Conservation (phyloP, 92 coral and sea anemone genomes). For the Isaurus tuberculatus region DNA sequence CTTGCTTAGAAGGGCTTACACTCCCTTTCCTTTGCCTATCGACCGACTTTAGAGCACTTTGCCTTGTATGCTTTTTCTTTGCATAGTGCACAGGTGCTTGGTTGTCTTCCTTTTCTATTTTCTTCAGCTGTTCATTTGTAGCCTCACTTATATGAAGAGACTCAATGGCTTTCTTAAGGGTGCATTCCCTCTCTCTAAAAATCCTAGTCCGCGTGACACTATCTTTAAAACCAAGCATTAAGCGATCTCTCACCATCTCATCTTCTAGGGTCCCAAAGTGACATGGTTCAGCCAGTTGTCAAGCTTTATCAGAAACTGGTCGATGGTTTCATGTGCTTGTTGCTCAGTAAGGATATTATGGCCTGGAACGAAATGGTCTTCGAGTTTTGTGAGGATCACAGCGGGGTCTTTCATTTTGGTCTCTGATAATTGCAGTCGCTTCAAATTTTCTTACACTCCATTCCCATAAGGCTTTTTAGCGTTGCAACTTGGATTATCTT, state of each 20-base stretch:
- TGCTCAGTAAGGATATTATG: too few relatives aligned
- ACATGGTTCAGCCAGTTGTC: conserved; percentile 34
- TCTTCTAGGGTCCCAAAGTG: conserved; percentile 30
- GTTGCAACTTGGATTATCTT: too few relatives aligned
- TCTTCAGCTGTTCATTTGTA: neutral
- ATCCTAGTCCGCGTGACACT: conserved; percentile 17
- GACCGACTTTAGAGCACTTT: too few relatives aligned
- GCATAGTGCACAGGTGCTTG: neutral
- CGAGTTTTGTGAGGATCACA: too few relatives aligned
- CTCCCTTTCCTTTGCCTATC: neutral
- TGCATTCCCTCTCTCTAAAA: neutral
- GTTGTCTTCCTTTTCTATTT: neutral
- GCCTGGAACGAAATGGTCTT: too few relatives aligned
- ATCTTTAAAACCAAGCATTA: conserved; percentile 9
- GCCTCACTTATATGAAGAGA: neutral
- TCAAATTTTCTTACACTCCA: too few relatives aligned
- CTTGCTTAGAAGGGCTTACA: too few relatives aligned
- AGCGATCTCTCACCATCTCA: conserved; percentile 22
- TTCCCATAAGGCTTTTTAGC: too few relatives aligned
- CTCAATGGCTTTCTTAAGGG: too few relatives aligned
- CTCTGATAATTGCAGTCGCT: too few relatives aligned
- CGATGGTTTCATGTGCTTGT: too few relatives aligned
- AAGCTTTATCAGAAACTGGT: conserved; percentile 29
- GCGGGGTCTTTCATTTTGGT: too few relatives aligned
- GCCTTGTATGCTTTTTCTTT: neutral